phyloP scores from a whole-genome alignment of 2,113 vertebrate genomes.

The Acinonyx jubatus region DNA sequence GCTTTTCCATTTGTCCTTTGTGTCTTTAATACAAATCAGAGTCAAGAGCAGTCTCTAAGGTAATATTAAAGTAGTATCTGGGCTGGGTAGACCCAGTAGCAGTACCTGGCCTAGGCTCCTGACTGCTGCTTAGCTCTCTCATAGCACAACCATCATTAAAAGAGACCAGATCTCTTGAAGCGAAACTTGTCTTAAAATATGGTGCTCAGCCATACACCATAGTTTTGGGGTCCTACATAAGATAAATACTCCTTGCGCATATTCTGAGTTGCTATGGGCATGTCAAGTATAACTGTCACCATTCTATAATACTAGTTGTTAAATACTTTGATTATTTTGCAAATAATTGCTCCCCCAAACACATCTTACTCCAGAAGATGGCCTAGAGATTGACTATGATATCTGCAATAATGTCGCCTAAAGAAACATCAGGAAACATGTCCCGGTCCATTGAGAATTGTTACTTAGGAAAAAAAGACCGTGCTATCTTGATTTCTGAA shows the following conservation, averaged over 20 bases:
- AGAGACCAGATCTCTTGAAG: not conserved
- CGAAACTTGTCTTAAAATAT: not conserved
- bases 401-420: not conserved
- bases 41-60: not conserved
- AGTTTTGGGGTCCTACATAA: not conserved
- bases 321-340: not conserved
- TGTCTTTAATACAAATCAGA: not conserved
- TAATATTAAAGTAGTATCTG: not conserved
- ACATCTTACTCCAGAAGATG: not conserved
- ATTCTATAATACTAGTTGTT: not conserved
- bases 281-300: not conserved
- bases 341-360: not conserved
- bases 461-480: conserved; percentile 24
- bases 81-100: not conserved
- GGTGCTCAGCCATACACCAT: not conserved
- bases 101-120: not conserved
- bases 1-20: not conserved
- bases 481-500: not conserved
- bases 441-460: not conserved
- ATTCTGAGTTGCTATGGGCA: not conserved
- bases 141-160: not conserved
- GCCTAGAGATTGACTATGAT: not conserved
- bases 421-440: not conserved
- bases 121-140: not conserved
- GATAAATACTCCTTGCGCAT: not conserved